Evolutionary conservation across 37 sponge, comb jelly and placozoan genomes (phyloP).

Genomic region (Halichondria panicea): DNA sequence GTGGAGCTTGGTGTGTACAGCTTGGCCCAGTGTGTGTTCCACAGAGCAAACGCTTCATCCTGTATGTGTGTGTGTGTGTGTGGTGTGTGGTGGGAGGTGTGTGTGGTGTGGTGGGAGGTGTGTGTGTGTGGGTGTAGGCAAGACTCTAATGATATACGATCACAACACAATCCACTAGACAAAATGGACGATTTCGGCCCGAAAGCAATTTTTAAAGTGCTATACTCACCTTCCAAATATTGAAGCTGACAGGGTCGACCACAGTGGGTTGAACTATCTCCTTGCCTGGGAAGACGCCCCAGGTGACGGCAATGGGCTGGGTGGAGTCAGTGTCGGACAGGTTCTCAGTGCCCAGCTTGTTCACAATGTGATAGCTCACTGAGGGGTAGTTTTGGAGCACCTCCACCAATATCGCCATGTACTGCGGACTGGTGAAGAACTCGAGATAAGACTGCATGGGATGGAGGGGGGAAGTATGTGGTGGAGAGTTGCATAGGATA

Average conservation of each 20-base stretch:
- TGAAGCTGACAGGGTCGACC: slow-evolving; percentile 90
- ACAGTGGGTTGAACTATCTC: slow-evolving; percentile 98
- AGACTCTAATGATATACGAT: background rate
- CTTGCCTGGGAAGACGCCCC: slow-evolving; percentile 99
- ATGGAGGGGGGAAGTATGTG: no score
- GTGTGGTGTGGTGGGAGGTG: background rate
- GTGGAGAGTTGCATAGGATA: no score
- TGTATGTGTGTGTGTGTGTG: slow-evolving; percentile 3
- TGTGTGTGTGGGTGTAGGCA: no score
- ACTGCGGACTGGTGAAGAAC: slow-evolving; percentile 79
- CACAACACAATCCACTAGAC: no score
- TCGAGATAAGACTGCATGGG: slow-evolving; percentile 88
- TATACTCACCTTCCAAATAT: slow-evolving; percentile 90
- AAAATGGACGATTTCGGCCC: no score
- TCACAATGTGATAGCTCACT: slow-evolving; percentile 90
- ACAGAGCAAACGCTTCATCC: slow-evolving; percentile 46
- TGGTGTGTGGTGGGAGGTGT: background rate
- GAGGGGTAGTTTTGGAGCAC: slow-evolving; percentile 64
- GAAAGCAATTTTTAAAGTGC: no score
- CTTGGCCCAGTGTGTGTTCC: slow-evolving; percentile 75
- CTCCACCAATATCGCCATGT: slow-evolving; percentile 39
- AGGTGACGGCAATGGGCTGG: slow-evolving; percentile 91
- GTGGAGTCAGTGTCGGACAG: slow-evolving; percentile 75
- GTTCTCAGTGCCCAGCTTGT: slow-evolving; percentile 75
- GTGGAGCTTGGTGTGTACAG: slow-evolving; percentile 69